Conservation (phyloP, 92 coral and sea anemone species). For the Galaxea fascicularis region DNA sequence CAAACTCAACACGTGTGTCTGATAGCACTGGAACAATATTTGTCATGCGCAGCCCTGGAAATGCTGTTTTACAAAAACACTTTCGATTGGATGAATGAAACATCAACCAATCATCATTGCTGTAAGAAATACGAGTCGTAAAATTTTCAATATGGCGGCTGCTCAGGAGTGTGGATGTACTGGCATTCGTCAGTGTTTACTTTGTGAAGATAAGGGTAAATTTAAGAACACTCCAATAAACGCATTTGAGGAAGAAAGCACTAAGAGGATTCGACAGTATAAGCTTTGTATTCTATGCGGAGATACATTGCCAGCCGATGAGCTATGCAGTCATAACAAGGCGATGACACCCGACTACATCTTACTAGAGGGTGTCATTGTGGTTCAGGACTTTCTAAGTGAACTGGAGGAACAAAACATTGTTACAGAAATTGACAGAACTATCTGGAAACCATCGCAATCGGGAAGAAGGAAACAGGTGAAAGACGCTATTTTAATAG, state of each 20-base stretch:
- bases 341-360: not conserved
- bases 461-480: constrained; percentile 98
- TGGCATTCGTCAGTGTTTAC: constrained; percentile 88
- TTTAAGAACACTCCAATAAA: constrained; percentile 1
- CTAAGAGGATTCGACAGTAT: constrained; percentile 22
- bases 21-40: constrained; percentile 4
- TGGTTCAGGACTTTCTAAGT: constrained; percentile 76
- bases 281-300: constrained; percentile 76
- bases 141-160: constrained; percentile 81
- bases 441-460: constrained; percentile 88
- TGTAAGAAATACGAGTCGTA: constrained; percentile 28
- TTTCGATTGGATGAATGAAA: constrained; percentile 53
- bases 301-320: constrained; percentile 30
- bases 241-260: constrained; percentile 2
- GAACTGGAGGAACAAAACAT: constrained; percentile 77
- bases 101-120: constrained; percentile 47
- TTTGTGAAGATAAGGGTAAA: constrained; percentile 69
- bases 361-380: constrained; percentile 69
- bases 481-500: not conserved
- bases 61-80: not conserved
- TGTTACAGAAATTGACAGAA: constrained; percentile 80
- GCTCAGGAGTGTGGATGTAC: constrained; percentile 72
- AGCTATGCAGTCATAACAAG: constrained; percentile 26
- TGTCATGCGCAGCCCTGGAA: constrained; percentile 63
- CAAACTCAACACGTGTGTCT: constrained; percentile 71